Conservation (phyloP, 37 sponge, comb jelly and placozoan genomes). For the Geodia barretti region DNA sequence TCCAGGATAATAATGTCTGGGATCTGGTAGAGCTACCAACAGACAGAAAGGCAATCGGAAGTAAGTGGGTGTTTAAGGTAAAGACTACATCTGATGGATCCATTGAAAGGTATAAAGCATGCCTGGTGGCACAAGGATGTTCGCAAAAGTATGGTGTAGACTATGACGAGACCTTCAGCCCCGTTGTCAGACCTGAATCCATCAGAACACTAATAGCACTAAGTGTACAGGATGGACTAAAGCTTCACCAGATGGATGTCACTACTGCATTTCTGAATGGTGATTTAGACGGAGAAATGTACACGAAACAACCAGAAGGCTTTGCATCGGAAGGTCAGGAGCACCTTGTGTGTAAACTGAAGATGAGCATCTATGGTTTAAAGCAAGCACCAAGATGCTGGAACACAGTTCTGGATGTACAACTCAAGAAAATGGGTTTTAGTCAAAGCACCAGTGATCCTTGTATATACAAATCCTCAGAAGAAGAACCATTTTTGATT, state of each 20-base stretch:
- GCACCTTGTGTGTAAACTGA: too few relatives aligned
- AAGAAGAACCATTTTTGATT: slow-evolving; percentile 19
- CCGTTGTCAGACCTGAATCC: slow-evolving; percentile 56
- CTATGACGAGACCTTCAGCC: slow-evolving; percentile 63
- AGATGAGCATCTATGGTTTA: too few relatives aligned
- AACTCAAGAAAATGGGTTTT: too few relatives aligned
- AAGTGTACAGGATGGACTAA: slow-evolving; percentile 38
- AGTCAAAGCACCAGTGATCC: too few relatives aligned
- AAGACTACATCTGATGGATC: slow-evolving; percentile 44
- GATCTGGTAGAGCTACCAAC: slow-evolving; percentile 53
- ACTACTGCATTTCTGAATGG: slow-evolving; percentile 62
- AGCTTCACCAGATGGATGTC: slow-evolving; percentile 62
- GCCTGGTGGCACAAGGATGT: slow-evolving; percentile 56
- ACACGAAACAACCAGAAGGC: too few relatives aligned
- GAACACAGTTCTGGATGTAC: too few relatives aligned
- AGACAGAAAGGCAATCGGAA: slow-evolving; percentile 42
- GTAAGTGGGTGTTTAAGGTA: slow-evolving; percentile 63
- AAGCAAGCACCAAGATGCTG: too few relatives aligned
- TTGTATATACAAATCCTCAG: slow-evolving; percentile 12
- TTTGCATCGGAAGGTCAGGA: too few relatives aligned
- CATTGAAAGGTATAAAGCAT: slow-evolving; percentile 50
- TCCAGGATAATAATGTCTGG: slow-evolving; percentile 59
- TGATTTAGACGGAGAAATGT: slow-evolving; percentile 52
- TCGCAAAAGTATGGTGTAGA: slow-evolving; percentile 53
- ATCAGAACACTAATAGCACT: slow-evolving; percentile 46